Evolutionary conservation across 1,140 invertebrate genomes (phyloP).

Genomic region (Drosophila mayri): DNA sequence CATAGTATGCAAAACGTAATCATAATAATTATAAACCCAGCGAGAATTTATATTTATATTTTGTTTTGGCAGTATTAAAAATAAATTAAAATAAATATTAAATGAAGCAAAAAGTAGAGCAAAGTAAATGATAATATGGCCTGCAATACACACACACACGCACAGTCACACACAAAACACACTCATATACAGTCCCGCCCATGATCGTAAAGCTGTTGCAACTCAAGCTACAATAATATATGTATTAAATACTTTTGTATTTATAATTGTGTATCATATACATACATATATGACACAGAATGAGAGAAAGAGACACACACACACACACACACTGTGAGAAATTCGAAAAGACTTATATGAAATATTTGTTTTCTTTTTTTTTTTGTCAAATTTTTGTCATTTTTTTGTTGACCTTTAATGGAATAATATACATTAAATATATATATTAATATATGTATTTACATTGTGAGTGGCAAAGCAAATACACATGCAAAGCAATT

Average conservation of each 20-base stretch:
- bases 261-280: constrained; percentile 35
- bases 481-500: constrained; percentile 33
- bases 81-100: background rate
- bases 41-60: background rate
- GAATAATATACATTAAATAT: constrained; percentile 31
- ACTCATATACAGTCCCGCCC: constrained; percentile 22
- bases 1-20: constrained; percentile 9
- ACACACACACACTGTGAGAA: constrained; percentile 70
- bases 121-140: constrained; percentile 11
- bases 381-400: constrained; percentile 41
- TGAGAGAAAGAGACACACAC: constrained; percentile 66
- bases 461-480: constrained; percentile 38
- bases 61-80: constrained; percentile 35
- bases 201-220: constrained; percentile 63
- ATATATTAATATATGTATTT: constrained; percentile 32
- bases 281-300: constrained; percentile 56
- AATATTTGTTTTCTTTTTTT: constrained; percentile 73
- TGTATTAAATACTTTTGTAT: constrained; percentile 63
- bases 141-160: constrained; percentile 31
- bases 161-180: constrained; percentile 6
- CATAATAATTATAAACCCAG: background rate
- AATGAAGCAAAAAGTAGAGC: constrained; percentile 8
- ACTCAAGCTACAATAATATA: constrained; percentile 46
- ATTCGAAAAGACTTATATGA: constrained; percentile 83
- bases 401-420: constrained; percentile 54